Evolutionary conservation across 2,888 invertebrate species (phyloP).

Genomic region (Petrophora chlorosata): DNA sequence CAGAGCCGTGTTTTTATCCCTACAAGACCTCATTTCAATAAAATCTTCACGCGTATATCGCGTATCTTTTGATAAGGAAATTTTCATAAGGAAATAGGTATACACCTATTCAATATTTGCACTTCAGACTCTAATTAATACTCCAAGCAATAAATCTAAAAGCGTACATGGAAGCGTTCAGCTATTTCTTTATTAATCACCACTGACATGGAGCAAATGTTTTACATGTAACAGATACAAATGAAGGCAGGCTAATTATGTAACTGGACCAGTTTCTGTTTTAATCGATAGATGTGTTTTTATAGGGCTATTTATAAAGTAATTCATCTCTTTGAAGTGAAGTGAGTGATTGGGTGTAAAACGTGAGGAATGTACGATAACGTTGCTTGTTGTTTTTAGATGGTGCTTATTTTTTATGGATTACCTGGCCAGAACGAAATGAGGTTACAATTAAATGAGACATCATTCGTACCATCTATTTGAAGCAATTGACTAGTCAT

Average conservation of each 20-base stretch:
- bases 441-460: neutral
- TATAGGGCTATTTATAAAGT: conserved; percentile 32
- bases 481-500: too few species aligned
- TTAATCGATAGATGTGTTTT: conserved; percentile 51
- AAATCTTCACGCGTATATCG: too few species aligned
- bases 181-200: conserved; percentile 59
- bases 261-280: conserved; percentile 51
- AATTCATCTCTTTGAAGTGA: conserved; percentile 30
- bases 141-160: conserved; percentile 38
- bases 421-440: neutral
- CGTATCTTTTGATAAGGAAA: too few species aligned
- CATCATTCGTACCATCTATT: too few species aligned
- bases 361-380: conserved; percentile 18
- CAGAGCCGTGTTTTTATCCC: too few species aligned
- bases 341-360: conserved; percentile 25
- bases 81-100: too few species aligned
- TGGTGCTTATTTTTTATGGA: conserved; percentile 8
- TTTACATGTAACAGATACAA: conserved; percentile 58
- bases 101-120: neutral
- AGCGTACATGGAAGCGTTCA: conserved; percentile 42
- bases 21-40: too few species aligned
- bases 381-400: conserved; percentile 17
- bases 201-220: conserved; percentile 58
- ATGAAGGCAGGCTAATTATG: conserved; percentile 58
- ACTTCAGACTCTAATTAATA: conserved; percentile 33